These are phyloP conservation scores for Argyrosomus regius DNA, from an alignment of 2,797 vertebrate species.

Conservation along the genomic window DNA sequence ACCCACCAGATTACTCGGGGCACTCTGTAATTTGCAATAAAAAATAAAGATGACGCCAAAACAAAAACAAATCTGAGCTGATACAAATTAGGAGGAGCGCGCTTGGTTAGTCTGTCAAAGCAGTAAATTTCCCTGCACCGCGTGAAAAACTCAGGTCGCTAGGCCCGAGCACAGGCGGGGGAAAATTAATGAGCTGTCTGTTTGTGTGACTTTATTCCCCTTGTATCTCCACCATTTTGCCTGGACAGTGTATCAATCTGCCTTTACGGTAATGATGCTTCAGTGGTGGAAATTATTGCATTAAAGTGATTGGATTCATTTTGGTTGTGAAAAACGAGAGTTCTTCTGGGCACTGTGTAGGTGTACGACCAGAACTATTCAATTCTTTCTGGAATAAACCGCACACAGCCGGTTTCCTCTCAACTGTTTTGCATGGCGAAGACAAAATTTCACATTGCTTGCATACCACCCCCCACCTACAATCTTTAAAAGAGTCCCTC, in stretches of 20 bases:
- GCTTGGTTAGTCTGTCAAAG: conserved; percentile 83
- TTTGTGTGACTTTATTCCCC: conserved; percentile 83
- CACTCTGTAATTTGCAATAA: conserved; percentile 87
- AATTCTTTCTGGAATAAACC: neutral
- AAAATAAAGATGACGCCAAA: conserved; percentile 87
- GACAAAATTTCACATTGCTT: conserved; percentile 30
- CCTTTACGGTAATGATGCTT: conserved; percentile 82
- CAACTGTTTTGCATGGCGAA: conserved; percentile 23
- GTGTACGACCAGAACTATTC: too few relatives aligned
- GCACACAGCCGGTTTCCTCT: neutral
- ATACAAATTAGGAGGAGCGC: conserved; percentile 84
- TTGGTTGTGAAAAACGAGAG: conserved; percentile 53
- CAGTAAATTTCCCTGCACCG: conserved; percentile 76
- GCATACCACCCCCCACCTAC: neutral
- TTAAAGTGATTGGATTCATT: conserved; percentile 78
- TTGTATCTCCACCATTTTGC: conserved; percentile 74
- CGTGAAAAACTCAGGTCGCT: conserved; percentile 76
- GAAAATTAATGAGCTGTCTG: conserved; percentile 86
- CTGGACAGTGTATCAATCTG: conserved; percentile 83
- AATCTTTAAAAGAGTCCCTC: conserved; percentile 38
- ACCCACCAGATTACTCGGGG: conserved; percentile 82
- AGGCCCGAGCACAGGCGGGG: conserved; percentile 63
- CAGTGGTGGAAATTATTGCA: conserved; percentile 78
- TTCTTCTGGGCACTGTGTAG: conserved; percentile 15
- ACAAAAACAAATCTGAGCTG: conserved; percentile 87